A percentile compares a stretch with the other conserved stretches of the same genome.
These are phyloP conservation scores for Coendou prehensilis DNA, from an alignment of 2,797 vertebrate genomes.

Conservation along the genomic window DNA sequence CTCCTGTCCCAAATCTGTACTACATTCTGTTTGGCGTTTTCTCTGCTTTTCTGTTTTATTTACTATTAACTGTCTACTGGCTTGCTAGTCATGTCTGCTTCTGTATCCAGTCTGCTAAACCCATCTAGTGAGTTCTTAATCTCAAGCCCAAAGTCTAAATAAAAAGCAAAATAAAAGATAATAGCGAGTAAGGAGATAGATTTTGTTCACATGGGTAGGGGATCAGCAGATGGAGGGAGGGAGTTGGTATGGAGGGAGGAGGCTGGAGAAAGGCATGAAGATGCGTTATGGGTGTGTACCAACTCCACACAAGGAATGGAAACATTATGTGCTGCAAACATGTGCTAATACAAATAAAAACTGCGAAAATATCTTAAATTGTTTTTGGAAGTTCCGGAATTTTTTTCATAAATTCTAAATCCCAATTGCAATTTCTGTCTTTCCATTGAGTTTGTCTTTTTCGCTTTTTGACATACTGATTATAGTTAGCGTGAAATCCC, in stretches of 20 bases:
- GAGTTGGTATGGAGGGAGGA: too few relatives aligned
- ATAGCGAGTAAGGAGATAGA: neutral
- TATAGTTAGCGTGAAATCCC: neutral
- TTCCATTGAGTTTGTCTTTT: neutral
- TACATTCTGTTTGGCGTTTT: neutral
- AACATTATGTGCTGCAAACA: neutral
- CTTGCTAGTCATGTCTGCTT: neutral
- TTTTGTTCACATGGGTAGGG: too few relatives aligned
- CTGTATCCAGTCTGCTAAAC: neutral
- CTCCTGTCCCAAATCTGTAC: neutral
- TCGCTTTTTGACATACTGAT: neutral
- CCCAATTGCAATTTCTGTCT: neutral
- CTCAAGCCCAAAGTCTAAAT: neutral
- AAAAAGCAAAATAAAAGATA: neutral
- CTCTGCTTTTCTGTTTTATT: neutral
- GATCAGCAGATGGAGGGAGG: too few relatives aligned
- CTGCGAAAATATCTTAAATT: neutral
- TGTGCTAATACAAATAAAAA: neutral
- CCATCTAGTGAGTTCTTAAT: neutral
- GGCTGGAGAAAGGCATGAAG: too few relatives aligned
- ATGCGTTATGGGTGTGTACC: neutral
- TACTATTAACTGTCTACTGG: neutral
- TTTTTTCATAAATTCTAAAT: slow-evolving; percentile 16
- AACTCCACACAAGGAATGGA: neutral
- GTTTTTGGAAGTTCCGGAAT: neutral